phyloP scores from a whole-genome alignment of 1,140 invertebrate species.

The Drosophila sp. region DNA sequence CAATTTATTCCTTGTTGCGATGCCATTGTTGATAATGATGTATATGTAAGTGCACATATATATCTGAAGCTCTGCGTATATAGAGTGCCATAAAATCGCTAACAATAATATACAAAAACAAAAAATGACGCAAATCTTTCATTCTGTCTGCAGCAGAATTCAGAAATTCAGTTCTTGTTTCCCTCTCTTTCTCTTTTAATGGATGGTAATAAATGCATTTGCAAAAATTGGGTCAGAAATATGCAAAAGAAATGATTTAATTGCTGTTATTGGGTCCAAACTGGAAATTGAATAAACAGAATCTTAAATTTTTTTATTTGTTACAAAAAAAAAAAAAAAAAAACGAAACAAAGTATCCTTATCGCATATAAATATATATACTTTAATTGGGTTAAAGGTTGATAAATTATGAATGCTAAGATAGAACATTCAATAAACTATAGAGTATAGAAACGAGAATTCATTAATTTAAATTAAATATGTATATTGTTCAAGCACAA shows the following conservation, averaged over 20 bases:
- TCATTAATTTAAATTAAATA: constrained; percentile 18
- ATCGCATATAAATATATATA: constrained; percentile 28
- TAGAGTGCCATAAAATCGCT: constrained; percentile 47
- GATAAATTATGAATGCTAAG: constrained; percentile 55
- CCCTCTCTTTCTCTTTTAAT: constrained; percentile 44
- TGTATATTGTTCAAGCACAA: too few relatives aligned
- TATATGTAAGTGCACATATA: not conserved
- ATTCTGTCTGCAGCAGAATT: constrained; percentile 13
- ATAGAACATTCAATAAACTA: constrained; percentile 14
- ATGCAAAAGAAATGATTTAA: constrained; percentile 50
- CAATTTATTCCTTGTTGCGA: constrained; percentile 56
- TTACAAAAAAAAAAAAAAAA: constrained; percentile 12
- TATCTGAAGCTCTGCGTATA: constrained; percentile 1
- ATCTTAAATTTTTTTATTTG: constrained; percentile 4
- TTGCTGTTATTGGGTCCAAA: constrained; percentile 37
- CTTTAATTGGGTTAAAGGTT: constrained; percentile 68
- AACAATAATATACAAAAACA: constrained; percentile 47
- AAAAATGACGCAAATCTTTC: constrained; percentile 62
- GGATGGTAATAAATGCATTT: constrained; percentile 13
- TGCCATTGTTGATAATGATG: constrained; percentile 43
- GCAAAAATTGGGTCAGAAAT: constrained; percentile 72
- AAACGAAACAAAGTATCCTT: constrained; percentile 35
- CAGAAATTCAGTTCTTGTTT: constrained; percentile 11
- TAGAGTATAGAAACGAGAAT: not conserved
- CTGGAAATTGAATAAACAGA: constrained; percentile 18